A percentile compares a stretch with the other conserved stretches of the same genome.
phyloP scores from a whole-genome alignment of 2,888 invertebrate genomes.

The Nemotelus pantherinus region DNA sequence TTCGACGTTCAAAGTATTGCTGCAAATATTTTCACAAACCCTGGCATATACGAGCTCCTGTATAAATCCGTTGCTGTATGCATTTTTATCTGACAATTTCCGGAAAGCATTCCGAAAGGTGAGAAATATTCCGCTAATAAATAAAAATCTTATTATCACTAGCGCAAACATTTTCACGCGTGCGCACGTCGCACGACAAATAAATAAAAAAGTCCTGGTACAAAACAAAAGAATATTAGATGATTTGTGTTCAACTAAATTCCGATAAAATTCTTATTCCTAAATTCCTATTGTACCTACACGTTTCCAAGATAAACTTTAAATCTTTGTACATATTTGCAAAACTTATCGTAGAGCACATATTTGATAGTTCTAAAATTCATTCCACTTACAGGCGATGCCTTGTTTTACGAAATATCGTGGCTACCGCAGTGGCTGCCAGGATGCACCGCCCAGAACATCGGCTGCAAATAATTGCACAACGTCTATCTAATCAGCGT shows the following conservation, averaged over 20 bases:
- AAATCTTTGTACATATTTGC: too few relatives aligned
- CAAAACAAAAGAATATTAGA: too few relatives aligned
- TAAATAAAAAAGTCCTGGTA: not conserved
- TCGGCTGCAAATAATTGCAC: slow-evolving; percentile 31
- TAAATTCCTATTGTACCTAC: too few relatives aligned
- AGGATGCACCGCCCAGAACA: slow-evolving; percentile 23
- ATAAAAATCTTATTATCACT: not conserved
- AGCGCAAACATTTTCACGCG: not conserved
- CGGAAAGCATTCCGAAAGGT: slow-evolving; percentile 84
- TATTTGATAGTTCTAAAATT: not conserved
- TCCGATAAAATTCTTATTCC: too few relatives aligned
- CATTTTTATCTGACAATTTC: slow-evolving; percentile 93
- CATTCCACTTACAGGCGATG: slow-evolving; percentile 57
- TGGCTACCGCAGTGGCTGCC: slow-evolving; percentile 53
- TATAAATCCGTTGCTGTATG: slow-evolving; percentile 93
- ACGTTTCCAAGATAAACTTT: too few relatives aligned
- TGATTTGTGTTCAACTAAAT: too few relatives aligned
- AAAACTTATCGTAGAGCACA: too few relatives aligned
- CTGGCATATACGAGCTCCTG: slow-evolving; percentile 94
- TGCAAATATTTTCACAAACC: slow-evolving; percentile 80
- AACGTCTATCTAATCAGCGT: slow-evolving; percentile 38
- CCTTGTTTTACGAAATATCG: slow-evolving; percentile 60
- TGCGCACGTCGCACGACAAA: not conserved
- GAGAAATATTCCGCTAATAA: slow-evolving; percentile 51
- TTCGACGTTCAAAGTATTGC: slow-evolving; percentile 72